Evolutionary conservation across 2,113 vertebrate genomes (phyloP).

Genomic region (Suncus etruscus): DNA sequence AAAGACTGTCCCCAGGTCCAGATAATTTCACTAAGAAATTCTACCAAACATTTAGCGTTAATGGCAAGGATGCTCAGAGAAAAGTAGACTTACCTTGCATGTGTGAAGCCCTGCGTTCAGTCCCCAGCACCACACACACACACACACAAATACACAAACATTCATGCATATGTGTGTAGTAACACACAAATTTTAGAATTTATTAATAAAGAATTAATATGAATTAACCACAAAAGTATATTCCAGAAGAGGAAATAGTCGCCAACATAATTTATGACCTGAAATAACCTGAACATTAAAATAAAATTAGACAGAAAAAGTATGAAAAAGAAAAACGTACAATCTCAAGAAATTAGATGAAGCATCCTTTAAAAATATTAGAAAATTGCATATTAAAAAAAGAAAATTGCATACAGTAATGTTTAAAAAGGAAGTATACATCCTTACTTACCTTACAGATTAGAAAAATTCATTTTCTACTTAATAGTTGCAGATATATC

Average conservation of each 20-base stretch:
- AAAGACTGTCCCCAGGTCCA: constrained; percentile 34
- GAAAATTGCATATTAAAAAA: constrained; percentile 59
- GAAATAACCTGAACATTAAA: not conserved
- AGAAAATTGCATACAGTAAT: constrained; percentile 53
- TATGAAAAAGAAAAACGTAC: constrained; percentile 50
- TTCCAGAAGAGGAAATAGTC: constrained; percentile 36
- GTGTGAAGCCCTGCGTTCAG: too few species aligned
- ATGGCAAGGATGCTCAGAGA: too few species aligned
- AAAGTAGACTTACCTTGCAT: too few species aligned
- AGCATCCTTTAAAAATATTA: constrained; percentile 64
- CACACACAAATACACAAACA: too few species aligned
- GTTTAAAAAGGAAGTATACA: constrained; percentile 32
- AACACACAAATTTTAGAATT: too few species aligned
- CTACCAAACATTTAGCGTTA: not conserved
- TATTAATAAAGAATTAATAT: constrained; percentile 37
- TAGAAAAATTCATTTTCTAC: constrained; percentile 38
- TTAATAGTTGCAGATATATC: constrained; percentile 57
- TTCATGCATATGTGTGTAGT: too few species aligned
- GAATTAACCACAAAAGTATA: not conserved
- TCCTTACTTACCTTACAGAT: not conserved
- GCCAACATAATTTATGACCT: constrained; percentile 41
- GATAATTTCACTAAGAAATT: constrained; percentile 51
- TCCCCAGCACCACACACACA: too few species aligned
- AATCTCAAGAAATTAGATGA: constrained; percentile 43
- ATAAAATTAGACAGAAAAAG: constrained; percentile 19